A percentile compares a stretch with the other conserved stretches of the same genome.
phyloP scores from a whole-genome alignment of 2,797 vertebrate genomes.

The Hozukius guyotensis region DNA sequence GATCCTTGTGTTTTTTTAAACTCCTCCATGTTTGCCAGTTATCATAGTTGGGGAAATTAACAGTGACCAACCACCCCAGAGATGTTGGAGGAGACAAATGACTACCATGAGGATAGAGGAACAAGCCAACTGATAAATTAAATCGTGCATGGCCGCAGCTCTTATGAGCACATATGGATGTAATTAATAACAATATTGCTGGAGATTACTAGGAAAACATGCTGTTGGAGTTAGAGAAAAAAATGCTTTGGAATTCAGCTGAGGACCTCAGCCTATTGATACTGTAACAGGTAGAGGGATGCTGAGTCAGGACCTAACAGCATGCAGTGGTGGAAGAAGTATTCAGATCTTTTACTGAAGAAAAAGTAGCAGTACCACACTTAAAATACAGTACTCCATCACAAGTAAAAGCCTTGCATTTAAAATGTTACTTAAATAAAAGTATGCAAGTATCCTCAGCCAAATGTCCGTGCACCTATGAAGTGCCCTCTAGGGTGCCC shows the following conservation, averaged over 20 bases:
- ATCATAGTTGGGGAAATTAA: constrained; percentile 62
- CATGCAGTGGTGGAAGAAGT: background rate
- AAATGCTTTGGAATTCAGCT: constrained; percentile 5
- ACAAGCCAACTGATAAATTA: constrained; percentile 63
- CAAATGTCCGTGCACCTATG: background rate
- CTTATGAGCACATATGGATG: constrained; percentile 66
- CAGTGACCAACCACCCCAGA: constrained; percentile 53
- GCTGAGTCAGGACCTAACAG: constrained; percentile 11
- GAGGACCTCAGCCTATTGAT: background rate
- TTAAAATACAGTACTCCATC: background rate
- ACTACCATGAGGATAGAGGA: constrained; percentile 48
- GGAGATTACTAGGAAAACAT: constrained; percentile 47
- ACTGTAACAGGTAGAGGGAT: constrained; percentile 14
- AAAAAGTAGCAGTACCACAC: background rate
- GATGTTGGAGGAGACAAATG: constrained; percentile 49
- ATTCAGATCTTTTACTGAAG: background rate
- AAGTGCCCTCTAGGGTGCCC: too few species aligned
- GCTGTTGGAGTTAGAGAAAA: constrained; percentile 9
- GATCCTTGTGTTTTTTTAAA: constrained; percentile 39
- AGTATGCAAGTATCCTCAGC: background rate
- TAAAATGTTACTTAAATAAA: background rate
- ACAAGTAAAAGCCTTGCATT: background rate
- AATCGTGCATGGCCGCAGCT: constrained; percentile 56
- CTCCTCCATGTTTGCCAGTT: constrained; percentile 49
- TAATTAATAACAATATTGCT: constrained; percentile 65